Base-by-base conservation (phyloP, 2,888 invertebrate genomes). In the Tetranychus truncatus region DNA sequence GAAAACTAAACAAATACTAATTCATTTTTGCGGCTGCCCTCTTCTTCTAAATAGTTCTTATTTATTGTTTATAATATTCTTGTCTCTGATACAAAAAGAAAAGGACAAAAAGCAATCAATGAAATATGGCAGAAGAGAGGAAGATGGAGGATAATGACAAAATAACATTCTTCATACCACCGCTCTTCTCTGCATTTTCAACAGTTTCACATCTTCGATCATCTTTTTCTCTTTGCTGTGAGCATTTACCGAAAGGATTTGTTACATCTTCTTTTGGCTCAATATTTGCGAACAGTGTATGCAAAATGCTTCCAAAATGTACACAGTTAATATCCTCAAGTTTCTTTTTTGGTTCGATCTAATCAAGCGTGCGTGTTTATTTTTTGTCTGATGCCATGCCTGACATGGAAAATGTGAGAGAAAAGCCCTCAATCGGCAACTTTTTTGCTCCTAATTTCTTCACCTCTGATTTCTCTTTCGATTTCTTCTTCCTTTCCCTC, bases 301-400 rank as follows among this genome's bases (percentile, higher is more conserved):
- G 55, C 55, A 55, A 55, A 55, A 55, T 55, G 55, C 55, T 55
- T 55, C 55, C 55, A 55, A 55, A 55, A 15, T 55, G 55, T 55
- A 55, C 55, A 55, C 55, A 55, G 55, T 55, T 55, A 55, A 55
- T 55, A 55, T 55, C 55, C 55, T 55, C 15, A 55, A 55, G 55
- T 55, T 55, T 55, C 55, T 55, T 55, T 55, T 55, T 55, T 55
- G 55, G 55, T 55, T 55, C 55, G 55, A 55, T 55, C 55, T 55
- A 55, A 55, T 55, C 55, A 55, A 55, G 55, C 55, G 55, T 55
- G 55, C 55, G 55, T 55, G 55, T 55, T 55, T 55, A 55, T 55
- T 55, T 55, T 55, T 55, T 55, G 55, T 55, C 55, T 55, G 2
- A 55, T 55, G 34, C 55, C 55, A 55, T 55, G 55, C 55, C 55